Evolutionary conservation across 2,797 vertebrate genomes (phyloP), one percentile per base, ranked within the genome.

Genomic region (Coregonus ussuriensis): DNA sequence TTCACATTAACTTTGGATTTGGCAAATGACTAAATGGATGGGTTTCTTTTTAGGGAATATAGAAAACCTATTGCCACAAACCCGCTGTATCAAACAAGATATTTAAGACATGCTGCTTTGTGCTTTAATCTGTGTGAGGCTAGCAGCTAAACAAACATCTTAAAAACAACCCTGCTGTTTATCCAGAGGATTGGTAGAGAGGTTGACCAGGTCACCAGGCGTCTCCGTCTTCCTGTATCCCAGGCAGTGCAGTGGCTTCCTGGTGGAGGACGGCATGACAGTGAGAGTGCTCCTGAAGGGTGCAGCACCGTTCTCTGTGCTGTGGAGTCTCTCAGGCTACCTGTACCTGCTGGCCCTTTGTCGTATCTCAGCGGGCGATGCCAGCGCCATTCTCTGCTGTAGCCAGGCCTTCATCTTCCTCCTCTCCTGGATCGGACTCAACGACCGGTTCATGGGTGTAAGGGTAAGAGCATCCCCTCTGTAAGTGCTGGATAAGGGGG

Each of bases 341-440:
- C 65, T 67, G 11, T 33, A 67, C 65, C 65, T 67, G 14, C 14
- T 33, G 65, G 65, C 65, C 14, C 65, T 91, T 70, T 14, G 79
- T 51, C 87, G 81, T 33, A 88, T 85, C 72, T 84, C 85, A 37
- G 65, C 85, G n/a, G 67, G 84, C 0, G 88, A 91, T 0, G 74
- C 84, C 73, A 85, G 87, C 25, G 79, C 90, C 0, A 74, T 91
- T 21, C 83, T 91, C 73, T 91, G 90, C 79, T 91, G 90, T 71
- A 86, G 82, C 72, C 86, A 79, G 4, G 84, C 88, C 74, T 91
- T 91, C 67, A 14, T 67, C 75, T 91, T 91, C 82, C 87, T 91
- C 0, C 89, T 91, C 6, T 87, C 86, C 71, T 91, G 90, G 89
- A 86, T 89, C 11, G 82, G 84, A 59, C 85, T 91, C 15, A 88